Evolutionary conservation across 2,888 invertebrate genomes (phyloP).

Genomic region (Gerris lacustris): DNA sequence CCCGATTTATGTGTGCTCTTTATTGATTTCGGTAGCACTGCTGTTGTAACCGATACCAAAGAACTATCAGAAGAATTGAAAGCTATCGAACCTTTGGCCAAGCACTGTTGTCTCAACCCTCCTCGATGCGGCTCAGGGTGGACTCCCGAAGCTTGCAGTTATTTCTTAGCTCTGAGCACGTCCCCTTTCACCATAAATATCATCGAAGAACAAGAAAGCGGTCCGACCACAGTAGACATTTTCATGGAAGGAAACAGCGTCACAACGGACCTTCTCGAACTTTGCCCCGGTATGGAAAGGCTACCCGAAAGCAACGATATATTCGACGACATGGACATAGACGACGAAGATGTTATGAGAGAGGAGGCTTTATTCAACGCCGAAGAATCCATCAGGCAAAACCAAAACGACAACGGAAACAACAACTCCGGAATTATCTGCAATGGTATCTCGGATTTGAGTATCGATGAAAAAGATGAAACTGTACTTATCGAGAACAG

Average conservation of each 20-base stretch:
- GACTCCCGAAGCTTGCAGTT: background rate
- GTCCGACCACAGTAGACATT: background rate
- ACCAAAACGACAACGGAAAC: background rate
- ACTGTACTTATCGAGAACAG: background rate
- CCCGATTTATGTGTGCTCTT: slow-evolving; percentile 49
- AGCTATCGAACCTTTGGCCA: slow-evolving; percentile 46
- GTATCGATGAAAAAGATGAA: background rate
- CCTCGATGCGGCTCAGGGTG: slow-evolving; percentile 34
- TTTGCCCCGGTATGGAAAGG: background rate
- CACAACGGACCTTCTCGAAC: background rate
- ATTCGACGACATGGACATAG: background rate
- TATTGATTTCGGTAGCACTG: slow-evolving; percentile 56
- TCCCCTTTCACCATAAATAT: background rate
- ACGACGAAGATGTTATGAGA: background rate
- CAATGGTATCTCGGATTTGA: background rate
- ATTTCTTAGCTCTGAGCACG: background rate
- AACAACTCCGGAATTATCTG: background rate
- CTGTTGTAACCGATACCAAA: slow-evolving; percentile 48
- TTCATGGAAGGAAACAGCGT: background rate
- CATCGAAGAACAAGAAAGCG: background rate
- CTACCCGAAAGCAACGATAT: background rate
- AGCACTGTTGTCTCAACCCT: slow-evolving; percentile 48
- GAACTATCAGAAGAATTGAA: slow-evolving; percentile 49
- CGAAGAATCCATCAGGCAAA: background rate
- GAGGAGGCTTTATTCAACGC: background rate